A percentile compares a stretch with the other conserved stretches of the same genome.
These are phyloP conservation scores for Puffinus mauretanicus DNA, from an alignment of 2,113 vertebrate genomes.

Conservation along the genomic window DNA sequence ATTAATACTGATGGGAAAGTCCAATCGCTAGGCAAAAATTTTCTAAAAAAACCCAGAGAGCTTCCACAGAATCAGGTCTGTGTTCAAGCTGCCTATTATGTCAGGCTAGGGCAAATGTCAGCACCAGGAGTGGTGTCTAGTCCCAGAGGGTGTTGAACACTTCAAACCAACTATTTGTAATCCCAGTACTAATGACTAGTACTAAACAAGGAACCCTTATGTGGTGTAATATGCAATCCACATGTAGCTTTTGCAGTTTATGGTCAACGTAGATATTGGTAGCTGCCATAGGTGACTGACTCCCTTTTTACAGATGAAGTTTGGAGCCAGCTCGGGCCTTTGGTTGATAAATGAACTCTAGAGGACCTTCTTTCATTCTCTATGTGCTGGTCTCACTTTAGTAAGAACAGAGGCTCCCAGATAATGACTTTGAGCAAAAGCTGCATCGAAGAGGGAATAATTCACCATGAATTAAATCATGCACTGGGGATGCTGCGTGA, in stretches of 20 bases:
- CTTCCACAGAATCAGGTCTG: background rate
- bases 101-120: background rate
- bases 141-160: background rate
- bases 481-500: slow-evolving; percentile 69
- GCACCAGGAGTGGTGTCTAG: background rate
- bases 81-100: background rate
- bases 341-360: background rate
- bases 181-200: background rate
- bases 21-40: background rate
- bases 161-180: background rate
- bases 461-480: slow-evolving; percentile 72
- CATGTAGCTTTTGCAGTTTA: background rate
- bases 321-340: background rate
- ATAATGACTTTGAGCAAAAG: slow-evolving; percentile 62
- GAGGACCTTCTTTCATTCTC: background rate
- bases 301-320: background rate
- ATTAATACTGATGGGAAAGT: background rate
- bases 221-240: background rate
- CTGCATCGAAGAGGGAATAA: slow-evolving; percentile 62
- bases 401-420: background rate
- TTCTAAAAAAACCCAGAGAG: background rate
- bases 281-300: background rate
- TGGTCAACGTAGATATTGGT: background rate
- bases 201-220: background rate
- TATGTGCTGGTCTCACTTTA: background rate